A percentile compares a stretch with the other conserved stretches of the same genome.
Conservation (phyloP, 2,797 vertebrate genomes). For the Okamejei kenojei region DNA sequence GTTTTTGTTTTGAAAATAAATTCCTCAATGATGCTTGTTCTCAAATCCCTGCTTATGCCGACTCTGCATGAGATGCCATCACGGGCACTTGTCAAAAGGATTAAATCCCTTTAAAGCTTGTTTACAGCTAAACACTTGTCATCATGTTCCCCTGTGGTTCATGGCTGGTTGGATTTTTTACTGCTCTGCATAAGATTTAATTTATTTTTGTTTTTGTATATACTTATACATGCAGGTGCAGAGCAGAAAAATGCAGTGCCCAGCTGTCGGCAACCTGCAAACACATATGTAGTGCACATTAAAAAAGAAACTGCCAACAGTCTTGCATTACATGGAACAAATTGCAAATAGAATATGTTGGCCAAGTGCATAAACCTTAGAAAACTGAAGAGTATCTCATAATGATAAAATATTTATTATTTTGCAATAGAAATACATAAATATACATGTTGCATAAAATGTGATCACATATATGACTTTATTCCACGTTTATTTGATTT, state of each 20-base stretch:
- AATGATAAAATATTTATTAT: conserved; percentile 17
- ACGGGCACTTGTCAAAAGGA: conserved; percentile 67
- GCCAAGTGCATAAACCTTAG: background rate
- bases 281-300: conserved; percentile 26
- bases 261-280: conserved; percentile 60
- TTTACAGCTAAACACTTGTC: conserved; percentile 70
- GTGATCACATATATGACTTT: background rate
- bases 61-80: conserved; percentile 60
- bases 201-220: conserved; percentile 62
- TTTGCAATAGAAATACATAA: conserved; percentile 24
- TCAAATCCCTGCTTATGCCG: conserved; percentile 61
- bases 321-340: background rate
- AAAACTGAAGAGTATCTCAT: background rate
- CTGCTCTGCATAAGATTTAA: conserved; percentile 59
- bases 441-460: conserved; percentile 15
- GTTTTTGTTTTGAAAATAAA: conserved; percentile 52
- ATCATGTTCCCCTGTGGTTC: conserved; percentile 64
- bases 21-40: conserved; percentile 54
- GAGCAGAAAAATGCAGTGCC: conserved; percentile 49
- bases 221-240: conserved; percentile 66
- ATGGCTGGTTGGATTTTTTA: conserved; percentile 50
- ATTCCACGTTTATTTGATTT: conserved; percentile 30
- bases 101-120: conserved; percentile 67
- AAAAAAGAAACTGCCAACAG: background rate
- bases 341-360: conserved; percentile 8